phyloP scores from a whole-genome alignment of 2,888 invertebrate genomes.

The Podotricha telesiphe region DNA sequence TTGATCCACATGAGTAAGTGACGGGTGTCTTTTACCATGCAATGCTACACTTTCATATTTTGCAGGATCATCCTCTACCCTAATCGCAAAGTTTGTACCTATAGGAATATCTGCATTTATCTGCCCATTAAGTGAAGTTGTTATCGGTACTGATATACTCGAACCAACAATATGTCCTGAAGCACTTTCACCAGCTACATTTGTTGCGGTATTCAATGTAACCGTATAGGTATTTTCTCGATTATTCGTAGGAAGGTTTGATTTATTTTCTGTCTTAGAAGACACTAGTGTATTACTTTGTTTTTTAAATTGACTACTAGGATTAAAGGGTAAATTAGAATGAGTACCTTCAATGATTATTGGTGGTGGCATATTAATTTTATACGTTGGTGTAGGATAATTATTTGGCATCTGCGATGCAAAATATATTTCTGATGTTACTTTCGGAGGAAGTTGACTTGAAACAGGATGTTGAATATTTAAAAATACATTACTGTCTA shows the following conservation, averaged over 20 bases:
- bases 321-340: conserved; percentile 34
- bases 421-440: conserved; percentile 80
- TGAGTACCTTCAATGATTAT: conserved; percentile 53
- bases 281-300: conserved; percentile 44
- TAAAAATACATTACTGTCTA: conserved; percentile 77
- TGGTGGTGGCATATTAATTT: conserved; percentile 67
- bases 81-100: conserved; percentile 78
- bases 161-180: conserved; percentile 66
- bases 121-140: conserved; percentile 58
- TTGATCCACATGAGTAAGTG: conserved; percentile 54
- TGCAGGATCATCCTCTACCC: conserved; percentile 71
- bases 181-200: conserved; percentile 63
- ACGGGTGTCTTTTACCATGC: conserved; percentile 58
- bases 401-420: conserved; percentile 72
- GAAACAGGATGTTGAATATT: conserved; percentile 76
- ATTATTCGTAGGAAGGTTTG: conserved; percentile 54
- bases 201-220: conserved; percentile 71
- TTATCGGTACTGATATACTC: conserved; percentile 67
- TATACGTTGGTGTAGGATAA: conserved; percentile 71
- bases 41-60: conserved; percentile 62
- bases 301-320: conserved; percentile 26
- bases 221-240: conserved; percentile 68
- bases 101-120: conserved; percentile 77
- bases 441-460: conserved; percentile 69
- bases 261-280: conserved; percentile 58